These are phyloP conservation scores for Leptura quadrifasciata DNA, from an alignment of 2,888 invertebrate species.

Conservation along the genomic window DNA sequence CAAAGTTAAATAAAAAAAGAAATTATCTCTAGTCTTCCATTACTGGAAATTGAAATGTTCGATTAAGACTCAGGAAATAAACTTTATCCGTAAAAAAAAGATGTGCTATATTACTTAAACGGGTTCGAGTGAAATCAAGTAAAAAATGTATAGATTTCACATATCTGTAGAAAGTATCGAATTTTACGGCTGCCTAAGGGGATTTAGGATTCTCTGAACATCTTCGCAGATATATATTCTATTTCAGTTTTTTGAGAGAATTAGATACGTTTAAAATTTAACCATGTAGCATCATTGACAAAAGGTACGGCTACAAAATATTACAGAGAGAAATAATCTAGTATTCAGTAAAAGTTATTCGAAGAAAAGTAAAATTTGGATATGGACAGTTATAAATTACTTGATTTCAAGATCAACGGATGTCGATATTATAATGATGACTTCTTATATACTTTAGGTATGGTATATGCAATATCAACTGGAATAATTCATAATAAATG, in stretches of 20 bases:
- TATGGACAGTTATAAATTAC: too few species aligned
- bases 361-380: too few species aligned
- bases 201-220: slow-evolving; percentile 1
- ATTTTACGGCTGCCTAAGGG: slow-evolving; percentile 13
- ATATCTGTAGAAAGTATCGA: slow-evolving; percentile 10
- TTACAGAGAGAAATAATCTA: too few species aligned
- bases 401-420: too few species aligned
- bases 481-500: too few species aligned
- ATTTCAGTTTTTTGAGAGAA: not conserved
- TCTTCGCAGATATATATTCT: not conserved
- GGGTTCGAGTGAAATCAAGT: slow-evolving; percentile 30
- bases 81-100: slow-evolving; percentile 27
- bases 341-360: too few species aligned
- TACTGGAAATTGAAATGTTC: slow-evolving; percentile 34
- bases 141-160: slow-evolving; percentile 27
- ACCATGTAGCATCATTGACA: too few species aligned
- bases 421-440: too few species aligned
- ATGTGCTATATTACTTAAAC: slow-evolving; percentile 28
- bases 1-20: slow-evolving; percentile 15
- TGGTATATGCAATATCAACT: too few species aligned
- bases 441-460: too few species aligned
- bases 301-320: too few species aligned
- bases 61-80: slow-evolving; percentile 26
- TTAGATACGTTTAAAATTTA: not conserved
- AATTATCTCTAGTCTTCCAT: slow-evolving; percentile 15